Conservation (phyloP, 2,113 vertebrate genomes). For the Nibea coibor region DNA sequence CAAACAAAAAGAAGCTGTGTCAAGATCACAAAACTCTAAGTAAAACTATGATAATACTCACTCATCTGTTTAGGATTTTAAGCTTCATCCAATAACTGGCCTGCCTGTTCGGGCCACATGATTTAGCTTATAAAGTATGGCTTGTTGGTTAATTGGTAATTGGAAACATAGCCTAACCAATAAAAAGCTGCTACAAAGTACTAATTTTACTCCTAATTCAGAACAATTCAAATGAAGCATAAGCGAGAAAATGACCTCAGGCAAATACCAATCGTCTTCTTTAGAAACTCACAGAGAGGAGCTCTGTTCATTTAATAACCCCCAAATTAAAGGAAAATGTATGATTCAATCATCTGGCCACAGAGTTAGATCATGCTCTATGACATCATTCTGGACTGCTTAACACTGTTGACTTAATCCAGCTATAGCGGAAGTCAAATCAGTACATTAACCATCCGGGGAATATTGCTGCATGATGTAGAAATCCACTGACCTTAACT, state of each 20-base stretch:
- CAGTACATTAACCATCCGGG: constrained; percentile 60
- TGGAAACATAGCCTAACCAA: constrained; percentile 61
- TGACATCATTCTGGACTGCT: constrained; percentile 82
- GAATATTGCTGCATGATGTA: constrained; percentile 38
- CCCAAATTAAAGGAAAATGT: constrained; percentile 84
- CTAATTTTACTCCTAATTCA: constrained; percentile 67
- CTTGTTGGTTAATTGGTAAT: constrained; percentile 67
- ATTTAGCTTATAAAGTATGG: constrained; percentile 57
- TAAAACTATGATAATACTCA: constrained; percentile 30
- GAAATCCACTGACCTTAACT: not conserved
- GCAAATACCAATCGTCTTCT: constrained; percentile 68
- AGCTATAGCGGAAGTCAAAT: constrained; percentile 72
- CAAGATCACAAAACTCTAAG: not conserved
- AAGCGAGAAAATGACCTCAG: constrained; percentile 70
- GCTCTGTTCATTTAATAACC: constrained; percentile 84
- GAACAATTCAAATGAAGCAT: constrained; percentile 65
- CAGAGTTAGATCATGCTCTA: constrained; percentile 84
- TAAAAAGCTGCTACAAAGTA: constrained; percentile 68
- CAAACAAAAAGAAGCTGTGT: not conserved
- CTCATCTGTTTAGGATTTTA: constrained; percentile 63
- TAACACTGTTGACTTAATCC: constrained; percentile 73
- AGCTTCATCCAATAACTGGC: constrained; percentile 49
- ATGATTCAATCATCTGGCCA: constrained; percentile 84
- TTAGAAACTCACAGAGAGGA: constrained; percentile 73
- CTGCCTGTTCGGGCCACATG: constrained; percentile 35